phyloP scores from a whole-genome alignment of 1,140 invertebrate species.

The Macrocentrus cingulum region DNA sequence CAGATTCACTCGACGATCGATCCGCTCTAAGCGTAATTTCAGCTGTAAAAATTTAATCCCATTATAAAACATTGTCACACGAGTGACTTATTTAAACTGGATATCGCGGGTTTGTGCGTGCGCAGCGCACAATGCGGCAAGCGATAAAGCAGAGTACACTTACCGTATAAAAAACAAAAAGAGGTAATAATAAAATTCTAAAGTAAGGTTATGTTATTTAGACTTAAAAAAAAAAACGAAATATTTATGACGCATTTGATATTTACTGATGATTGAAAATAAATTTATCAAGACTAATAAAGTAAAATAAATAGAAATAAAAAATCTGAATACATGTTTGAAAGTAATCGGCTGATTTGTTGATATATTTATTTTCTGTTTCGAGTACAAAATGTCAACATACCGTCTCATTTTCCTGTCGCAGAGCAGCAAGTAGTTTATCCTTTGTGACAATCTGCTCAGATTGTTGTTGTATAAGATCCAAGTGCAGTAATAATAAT shows the following conservation, averaged over 20 bases:
- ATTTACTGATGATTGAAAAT: too few species aligned
- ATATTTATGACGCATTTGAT: too few species aligned
- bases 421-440: constrained; percentile 63
- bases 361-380: background rate
- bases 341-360: too few species aligned
- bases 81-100: background rate
- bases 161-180: too few species aligned
- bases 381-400: constrained; percentile 21
- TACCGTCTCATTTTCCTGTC: constrained; percentile 70
- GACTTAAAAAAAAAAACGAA: too few species aligned
- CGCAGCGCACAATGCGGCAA: too few species aligned
- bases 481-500: constrained; percentile 69
- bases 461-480: constrained; percentile 73
- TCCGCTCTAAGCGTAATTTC: constrained; percentile 60
- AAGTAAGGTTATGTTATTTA: too few species aligned
- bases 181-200: too few species aligned
- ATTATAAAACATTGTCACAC: constrained; percentile 17
- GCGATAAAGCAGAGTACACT: too few species aligned
- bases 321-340: too few species aligned
- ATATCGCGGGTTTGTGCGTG: background rate
- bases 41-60: constrained; percentile 53
- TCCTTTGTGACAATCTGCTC: constrained; percentile 71
- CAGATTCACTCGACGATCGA: constrained; percentile 59
- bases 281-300: too few species aligned
- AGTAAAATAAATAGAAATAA: too few species aligned